Conservation (phyloP, 2,888 invertebrate species). For the Heteromurus nitidus region DNA sequence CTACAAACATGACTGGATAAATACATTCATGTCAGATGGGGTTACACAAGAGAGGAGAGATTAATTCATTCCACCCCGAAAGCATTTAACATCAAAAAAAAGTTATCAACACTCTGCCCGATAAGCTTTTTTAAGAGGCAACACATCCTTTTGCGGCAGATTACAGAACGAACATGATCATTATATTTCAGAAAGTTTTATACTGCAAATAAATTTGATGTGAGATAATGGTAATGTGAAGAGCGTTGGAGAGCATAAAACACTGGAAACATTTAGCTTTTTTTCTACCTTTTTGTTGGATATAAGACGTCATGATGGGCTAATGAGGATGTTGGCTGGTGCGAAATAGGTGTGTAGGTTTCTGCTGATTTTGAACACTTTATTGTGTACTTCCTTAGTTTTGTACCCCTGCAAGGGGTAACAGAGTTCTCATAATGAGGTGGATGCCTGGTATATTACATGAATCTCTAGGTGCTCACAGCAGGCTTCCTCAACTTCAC, state of each 20-base stretch:
- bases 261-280: conserved; percentile 15
- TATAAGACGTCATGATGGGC: conserved; percentile 48
- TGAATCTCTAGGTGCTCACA: conserved; percentile 56
- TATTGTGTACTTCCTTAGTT: conserved; percentile 32
- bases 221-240: neutral
- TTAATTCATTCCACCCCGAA: neutral
- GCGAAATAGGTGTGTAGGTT: conserved; percentile 57
- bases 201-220: conserved; percentile 41
- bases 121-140: conserved; percentile 9
- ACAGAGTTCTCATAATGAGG: conserved; percentile 48
- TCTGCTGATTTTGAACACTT: conserved; percentile 57
- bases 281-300: conserved; percentile 8
- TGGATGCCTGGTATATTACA: conserved; percentile 49
- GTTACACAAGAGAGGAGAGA: neutral
- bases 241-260: neutral
- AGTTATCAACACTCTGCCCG: conserved; percentile 28
- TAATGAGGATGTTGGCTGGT: conserved; percentile 58
- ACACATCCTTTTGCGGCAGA: conserved; percentile 7
- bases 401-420: conserved; percentile 51
- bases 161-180: neutral
- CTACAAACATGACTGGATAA: neutral
- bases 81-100: conserved; percentile 36
- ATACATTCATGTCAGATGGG: too few species aligned
- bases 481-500: conserved; percentile 33
- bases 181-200: conserved; percentile 17